Base-by-base conservation (phyloP, 1,140 invertebrate genomes). In the Chlorops oryzae region DNA sequence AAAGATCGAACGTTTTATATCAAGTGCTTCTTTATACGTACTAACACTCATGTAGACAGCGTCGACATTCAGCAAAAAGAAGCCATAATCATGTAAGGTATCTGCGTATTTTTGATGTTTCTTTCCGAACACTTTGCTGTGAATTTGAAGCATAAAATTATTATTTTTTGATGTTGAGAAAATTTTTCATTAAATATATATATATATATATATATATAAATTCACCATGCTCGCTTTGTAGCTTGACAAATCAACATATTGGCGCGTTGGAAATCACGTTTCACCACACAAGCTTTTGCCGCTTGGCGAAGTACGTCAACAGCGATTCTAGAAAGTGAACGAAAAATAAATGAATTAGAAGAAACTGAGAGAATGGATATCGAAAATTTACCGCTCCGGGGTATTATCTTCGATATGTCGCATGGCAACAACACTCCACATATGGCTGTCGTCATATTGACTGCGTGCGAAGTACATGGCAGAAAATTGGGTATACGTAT, bases 21-120 rank as follows among this genome's bases (percentile, higher is more conserved):
- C 74, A 54, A 93, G 66, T 1, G 90, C 90, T 63, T 82, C 82
- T 78, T 88, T 82, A 66, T 94, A 93, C 0, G 92, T 81, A 51
- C 81, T 77, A 9, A 95, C 87, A 61, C 88, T 88, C 60, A 89
- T 84, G 23, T 77, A 74, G 38, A 92, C 85, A 27, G 81, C 83
- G 74, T 96, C 92, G n/a, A 86, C 84, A 74, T 94, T 93, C 28
- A 93, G 78, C 58, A 94, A 75, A 66, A 89, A 94, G 76, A 90
- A 94, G 42, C 88, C 92, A 70, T 90, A 92, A 75, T 93, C 90
- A 46, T 89, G 77, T 27, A 95, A 74, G 22, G 86, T 81, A 66
- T 91, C 87, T 24, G 90, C 85, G 65, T 88, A 87, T 56, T 85
- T 85, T 22, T 86, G 88, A 76, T 92, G 87, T 39, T 79, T 65